These are phyloP conservation scores for Portevinia maculata DNA, from an alignment of 2,888 invertebrate species.

Conservation along the genomic window DNA sequence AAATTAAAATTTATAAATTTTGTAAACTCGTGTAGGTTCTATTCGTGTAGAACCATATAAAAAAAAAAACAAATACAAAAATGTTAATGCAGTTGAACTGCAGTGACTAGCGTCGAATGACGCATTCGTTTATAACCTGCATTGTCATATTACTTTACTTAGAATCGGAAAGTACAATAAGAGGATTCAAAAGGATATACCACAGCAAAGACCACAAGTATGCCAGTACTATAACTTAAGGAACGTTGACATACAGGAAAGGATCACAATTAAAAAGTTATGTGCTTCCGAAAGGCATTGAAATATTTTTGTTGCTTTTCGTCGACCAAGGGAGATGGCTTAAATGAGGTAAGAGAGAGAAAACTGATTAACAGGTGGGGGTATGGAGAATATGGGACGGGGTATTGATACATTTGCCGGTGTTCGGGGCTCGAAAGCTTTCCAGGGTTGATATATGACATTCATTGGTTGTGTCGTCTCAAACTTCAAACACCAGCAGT, in stretches of 20 bases:
- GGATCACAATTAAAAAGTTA: slow-evolving; percentile 53
- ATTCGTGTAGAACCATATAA: slow-evolving; percentile 3
- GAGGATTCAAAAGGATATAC: slow-evolving; percentile 9
- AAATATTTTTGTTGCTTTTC: slow-evolving; percentile 75
- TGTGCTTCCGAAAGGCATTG: slow-evolving; percentile 75
- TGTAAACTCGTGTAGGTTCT: no score
- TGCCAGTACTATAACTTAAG: slow-evolving; percentile 23
- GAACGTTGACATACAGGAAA: slow-evolving; percentile 7
- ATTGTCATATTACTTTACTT: slow-evolving; percentile 1
- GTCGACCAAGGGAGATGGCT: slow-evolving; percentile 76
- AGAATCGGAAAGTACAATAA: slow-evolving; percentile 1
- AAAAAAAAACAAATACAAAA: neutral
- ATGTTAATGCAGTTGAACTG: slow-evolving; percentile 54
- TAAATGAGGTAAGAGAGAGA: slow-evolving; percentile 80
- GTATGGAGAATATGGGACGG: neutral
- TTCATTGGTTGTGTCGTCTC: neutral
- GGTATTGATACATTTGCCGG: slow-evolving; percentile 15
- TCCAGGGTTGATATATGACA: neutral
- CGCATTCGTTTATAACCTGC: slow-evolving; percentile 46
- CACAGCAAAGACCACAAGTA: slow-evolving; percentile 11
- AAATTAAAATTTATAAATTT: slow-evolving; percentile 4
- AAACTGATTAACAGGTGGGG: neutral
- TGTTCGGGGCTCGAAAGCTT: slow-evolving; percentile 23
- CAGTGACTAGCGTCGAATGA: slow-evolving; percentile 57
- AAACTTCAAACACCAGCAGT: neutral